Conservation (phyloP, 2,888 invertebrate genomes). For the Notocelia uddmanniana region DNA sequence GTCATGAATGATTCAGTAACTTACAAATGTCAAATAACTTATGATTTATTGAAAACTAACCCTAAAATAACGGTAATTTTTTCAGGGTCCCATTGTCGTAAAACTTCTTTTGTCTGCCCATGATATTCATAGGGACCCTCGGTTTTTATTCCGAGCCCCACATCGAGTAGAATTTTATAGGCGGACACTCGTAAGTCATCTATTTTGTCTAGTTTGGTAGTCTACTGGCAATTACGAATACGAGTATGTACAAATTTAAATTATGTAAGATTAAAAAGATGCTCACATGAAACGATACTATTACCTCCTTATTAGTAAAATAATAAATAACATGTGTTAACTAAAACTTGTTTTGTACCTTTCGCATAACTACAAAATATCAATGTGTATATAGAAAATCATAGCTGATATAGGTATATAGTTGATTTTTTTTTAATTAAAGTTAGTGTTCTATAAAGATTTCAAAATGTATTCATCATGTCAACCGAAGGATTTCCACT, state of each 20-base stretch:
- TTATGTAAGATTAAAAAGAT: too few species aligned
- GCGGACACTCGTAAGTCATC: slow-evolving; percentile 26
- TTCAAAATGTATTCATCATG: too few species aligned
- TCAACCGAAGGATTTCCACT: too few species aligned
- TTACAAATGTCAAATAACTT: slow-evolving; percentile 11
- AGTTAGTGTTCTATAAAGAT: too few species aligned
- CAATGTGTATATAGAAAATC: too few species aligned
- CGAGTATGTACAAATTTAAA: too few species aligned
- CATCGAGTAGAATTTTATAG: slow-evolving; percentile 35
- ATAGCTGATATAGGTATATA: background rate
- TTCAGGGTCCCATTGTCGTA: slow-evolving; percentile 36
- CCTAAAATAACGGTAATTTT: slow-evolving; percentile 22
- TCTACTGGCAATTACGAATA: background rate
- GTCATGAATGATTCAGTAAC: slow-evolving; percentile 1
- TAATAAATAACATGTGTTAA: too few species aligned
- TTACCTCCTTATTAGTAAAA: too few species aligned
- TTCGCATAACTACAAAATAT: slow-evolving; percentile 1
- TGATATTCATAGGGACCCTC: slow-evolving; percentile 26
- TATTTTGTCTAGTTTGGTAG: slow-evolving; percentile 51
- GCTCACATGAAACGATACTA: too few species aligned
- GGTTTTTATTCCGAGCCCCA: slow-evolving; percentile 37
- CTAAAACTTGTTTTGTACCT: too few species aligned
- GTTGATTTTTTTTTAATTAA: too few species aligned
- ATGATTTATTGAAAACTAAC: slow-evolving; percentile 32
- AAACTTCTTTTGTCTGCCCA: slow-evolving; percentile 34